A percentile compares a stretch with the other conserved stretches of the same genome.
phyloP scores from a whole-genome alignment of 2,113 vertebrate species.

The Sphaerodactylus townsendi region DNA sequence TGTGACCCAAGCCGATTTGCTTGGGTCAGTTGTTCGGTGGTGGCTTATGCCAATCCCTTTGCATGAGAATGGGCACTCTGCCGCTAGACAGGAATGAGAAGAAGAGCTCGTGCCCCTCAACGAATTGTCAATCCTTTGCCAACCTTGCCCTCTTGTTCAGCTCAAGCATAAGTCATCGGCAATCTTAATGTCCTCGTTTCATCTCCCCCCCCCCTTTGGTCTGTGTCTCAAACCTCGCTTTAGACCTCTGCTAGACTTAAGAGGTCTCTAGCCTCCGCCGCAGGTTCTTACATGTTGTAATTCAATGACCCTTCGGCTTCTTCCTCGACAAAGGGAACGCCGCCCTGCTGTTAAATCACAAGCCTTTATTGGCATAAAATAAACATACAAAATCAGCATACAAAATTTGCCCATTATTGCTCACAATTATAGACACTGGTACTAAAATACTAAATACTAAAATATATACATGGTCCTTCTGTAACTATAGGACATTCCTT shows the following conservation, averaged over 20 bases:
- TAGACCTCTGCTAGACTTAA: neutral
- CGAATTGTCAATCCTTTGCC: neutral
- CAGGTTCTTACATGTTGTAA: neutral
- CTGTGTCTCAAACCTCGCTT: neutral
- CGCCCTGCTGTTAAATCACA: neutral
- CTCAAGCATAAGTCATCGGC: neutral
- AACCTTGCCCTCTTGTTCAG: neutral
- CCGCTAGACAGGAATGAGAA: neutral
- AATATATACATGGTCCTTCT: too few relatives aligned
- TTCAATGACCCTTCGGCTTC: neutral
- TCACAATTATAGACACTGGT: too few relatives aligned
- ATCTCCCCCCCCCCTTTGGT: neutral
- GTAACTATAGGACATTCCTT: too few relatives aligned
- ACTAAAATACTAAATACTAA: too few relatives aligned
- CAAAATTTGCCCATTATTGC: too few relatives aligned
- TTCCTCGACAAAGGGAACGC: neutral
- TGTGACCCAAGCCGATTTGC: neutral
- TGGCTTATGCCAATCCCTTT: too few relatives aligned
- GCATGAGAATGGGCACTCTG: neutral
- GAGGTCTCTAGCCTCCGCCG: neutral
- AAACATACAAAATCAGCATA: too few relatives aligned
- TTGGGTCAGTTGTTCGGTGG: neutral
- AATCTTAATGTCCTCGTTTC: neutral
- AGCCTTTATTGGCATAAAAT: too few relatives aligned
- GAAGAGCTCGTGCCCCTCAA: neutral